Conservation (phyloP, 2,113 vertebrate species). For the Lonchura striata region DNA sequence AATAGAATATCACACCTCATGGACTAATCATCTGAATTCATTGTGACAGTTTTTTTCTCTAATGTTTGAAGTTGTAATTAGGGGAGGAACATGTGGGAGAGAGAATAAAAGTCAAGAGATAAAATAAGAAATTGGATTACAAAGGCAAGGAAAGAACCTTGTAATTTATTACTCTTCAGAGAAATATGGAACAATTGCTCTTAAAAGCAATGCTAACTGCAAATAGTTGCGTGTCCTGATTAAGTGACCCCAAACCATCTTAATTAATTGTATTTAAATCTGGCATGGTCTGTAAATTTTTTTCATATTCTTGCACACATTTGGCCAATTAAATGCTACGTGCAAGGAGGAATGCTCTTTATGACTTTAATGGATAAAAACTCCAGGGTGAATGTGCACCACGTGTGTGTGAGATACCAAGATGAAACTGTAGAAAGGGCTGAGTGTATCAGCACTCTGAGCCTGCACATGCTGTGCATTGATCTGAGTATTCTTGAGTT, state of each 20-base stretch:
- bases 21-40: constrained; percentile 29
- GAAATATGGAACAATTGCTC: neutral
- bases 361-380: neutral
- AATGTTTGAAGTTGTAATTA: constrained; percentile 31
- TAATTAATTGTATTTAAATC: neutral
- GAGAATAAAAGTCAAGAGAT: constrained; percentile 27
- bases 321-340: neutral
- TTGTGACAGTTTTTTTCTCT: neutral
- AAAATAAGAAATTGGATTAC: constrained; percentile 26
- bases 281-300: neutral
- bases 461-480: neutral
- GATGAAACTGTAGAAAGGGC: neutral
- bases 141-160: neutral
- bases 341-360: neutral
- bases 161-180: neutral
- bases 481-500: neutral
- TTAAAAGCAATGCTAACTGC: neutral
- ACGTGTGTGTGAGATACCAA: rapidly evolving
- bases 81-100: constrained; percentile 12
- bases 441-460: neutral
- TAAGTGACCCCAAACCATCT: neutral
- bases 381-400: neutral
- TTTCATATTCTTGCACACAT: neutral
- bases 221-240: neutral
- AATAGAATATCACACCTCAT: neutral